Evolutionary conservation across 2,888 invertebrate genomes (phyloP), one percentile per base, ranked within the genome.

Genomic region (Actias luna): DNA sequence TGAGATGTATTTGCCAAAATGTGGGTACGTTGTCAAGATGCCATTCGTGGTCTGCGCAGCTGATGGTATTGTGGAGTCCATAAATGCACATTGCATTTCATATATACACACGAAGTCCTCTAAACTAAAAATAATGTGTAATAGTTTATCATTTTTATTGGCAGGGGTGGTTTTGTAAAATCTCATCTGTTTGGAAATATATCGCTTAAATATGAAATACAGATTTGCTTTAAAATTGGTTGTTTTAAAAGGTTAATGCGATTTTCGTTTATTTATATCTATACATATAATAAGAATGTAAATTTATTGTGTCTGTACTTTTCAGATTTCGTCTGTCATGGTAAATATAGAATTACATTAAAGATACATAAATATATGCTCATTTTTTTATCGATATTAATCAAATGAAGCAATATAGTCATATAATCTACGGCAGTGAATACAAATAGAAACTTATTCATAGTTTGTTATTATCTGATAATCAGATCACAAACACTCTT

Each of bases 1-100:
- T 83, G 92, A 68, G 90, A 84, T 82, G 75, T 85, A 87, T 92
- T 92, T 90, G 91, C 88, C 89, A 89, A 91, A 88, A 91, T 92
- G 90, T 88, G 92, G 91, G 91, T 82, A 76, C 77, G 82, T 88
- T 91, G 92, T 92, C 90, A 83, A 85, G 86, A 86, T 85, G 80
- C 80, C 79, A 84, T 81, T 79, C 67, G 75, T 80, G 74, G 78
- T 72, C 74, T 70, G 71, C 75, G 88, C 89, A 91, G 91, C 87
- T 88, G 88, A 88, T 83, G 79, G 76, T 76, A 80, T 80, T 83
- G 79, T 82, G 74, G 71, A 75, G 67, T 78, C 75, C 73, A 81
- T 80, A 74, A 83, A 79, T 78, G 76, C 76, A 83, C 81, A 84
- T 81, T 83, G 79, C 80, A 79, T 67, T 79, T 72, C 72, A 22